A percentile compares a stretch with the other conserved stretches of the same genome.
Conservation (phyloP, 2,113 vertebrate species). For the Myotis davidii region DNA sequence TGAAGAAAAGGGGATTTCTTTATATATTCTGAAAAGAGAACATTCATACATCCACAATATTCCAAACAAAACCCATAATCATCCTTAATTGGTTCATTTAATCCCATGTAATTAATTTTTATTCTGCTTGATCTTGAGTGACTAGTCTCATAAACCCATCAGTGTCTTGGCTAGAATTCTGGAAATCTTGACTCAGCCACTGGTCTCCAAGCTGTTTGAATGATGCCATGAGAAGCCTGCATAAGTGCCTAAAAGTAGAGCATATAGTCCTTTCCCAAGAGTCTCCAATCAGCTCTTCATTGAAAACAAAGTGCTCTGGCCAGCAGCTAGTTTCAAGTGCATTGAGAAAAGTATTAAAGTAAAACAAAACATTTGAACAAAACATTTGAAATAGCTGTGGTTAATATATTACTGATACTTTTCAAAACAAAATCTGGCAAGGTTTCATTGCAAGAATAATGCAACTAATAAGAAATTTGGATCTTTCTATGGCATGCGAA, state of each 20-base stretch:
- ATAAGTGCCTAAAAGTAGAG: background rate
- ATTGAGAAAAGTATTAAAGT: background rate
- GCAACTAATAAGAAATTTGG: background rate
- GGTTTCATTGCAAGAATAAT: background rate
- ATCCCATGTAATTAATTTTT: background rate
- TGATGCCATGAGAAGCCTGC: background rate
- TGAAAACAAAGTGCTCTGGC: background rate
- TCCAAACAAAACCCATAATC: slow-evolving; percentile 2
- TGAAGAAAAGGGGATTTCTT: background rate
- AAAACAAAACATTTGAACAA: background rate
- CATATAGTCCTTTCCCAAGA: background rate
- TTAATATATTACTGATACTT: background rate
- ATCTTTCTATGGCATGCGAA: background rate
- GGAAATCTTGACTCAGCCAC: background rate
- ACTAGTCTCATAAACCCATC: background rate
- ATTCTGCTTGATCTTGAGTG: background rate
- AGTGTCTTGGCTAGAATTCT: background rate
- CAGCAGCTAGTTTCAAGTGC: background rate
- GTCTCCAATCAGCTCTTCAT: background rate
- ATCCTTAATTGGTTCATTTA: background rate
- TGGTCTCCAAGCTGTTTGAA: background rate
- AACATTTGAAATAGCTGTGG: background rate
- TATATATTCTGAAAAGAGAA: background rate
- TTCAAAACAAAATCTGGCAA: background rate
- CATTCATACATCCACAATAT: background rate